A percentile compares a stretch with the other conserved stretches of the same genome.
Evolutionary conservation across 2,888 invertebrate species (phyloP).

Genomic region (Pyrrhia umbra): DNA sequence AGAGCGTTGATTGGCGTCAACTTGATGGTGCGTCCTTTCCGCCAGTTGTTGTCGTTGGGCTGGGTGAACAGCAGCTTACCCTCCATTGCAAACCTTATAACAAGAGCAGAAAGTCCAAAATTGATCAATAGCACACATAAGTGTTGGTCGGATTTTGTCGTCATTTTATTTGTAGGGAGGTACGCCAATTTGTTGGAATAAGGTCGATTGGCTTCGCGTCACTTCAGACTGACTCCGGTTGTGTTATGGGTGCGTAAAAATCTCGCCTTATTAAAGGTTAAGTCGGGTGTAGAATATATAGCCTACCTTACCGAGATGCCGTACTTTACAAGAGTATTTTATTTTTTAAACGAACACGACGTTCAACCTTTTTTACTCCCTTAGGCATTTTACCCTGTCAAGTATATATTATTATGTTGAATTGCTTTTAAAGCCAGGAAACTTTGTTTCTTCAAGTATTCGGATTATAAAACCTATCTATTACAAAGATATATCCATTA

Average conservation of each 20-base stretch:
- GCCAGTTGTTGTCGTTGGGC: conserved; percentile 97
- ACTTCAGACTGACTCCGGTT: conserved; percentile 44
- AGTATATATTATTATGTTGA: conserved; percentile 7
- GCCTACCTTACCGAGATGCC: conserved; percentile 16
- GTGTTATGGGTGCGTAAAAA: conserved; percentile 47
- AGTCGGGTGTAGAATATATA: conserved; percentile 34
- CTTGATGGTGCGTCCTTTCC: conserved; percentile 96
- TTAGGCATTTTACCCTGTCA: not conserved
- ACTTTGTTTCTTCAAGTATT: too few relatives aligned
- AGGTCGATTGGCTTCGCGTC: conserved; percentile 55
- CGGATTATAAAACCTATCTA: too few relatives aligned
- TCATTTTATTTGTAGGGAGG: conserved; percentile 52
- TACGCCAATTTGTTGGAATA: conserved; percentile 58
- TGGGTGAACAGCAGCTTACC: conserved; percentile 96
- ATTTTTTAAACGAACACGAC: conserved; percentile 20
- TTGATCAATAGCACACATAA: conserved; percentile 37
- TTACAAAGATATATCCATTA: not conserved
- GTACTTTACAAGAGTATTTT: conserved; percentile 17
- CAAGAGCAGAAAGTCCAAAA: conserved; percentile 57
- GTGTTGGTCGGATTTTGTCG: conserved; percentile 43
- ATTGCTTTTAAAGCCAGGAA: not conserved
- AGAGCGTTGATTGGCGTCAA: conserved; percentile 96
- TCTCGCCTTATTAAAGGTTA: conserved; percentile 46
- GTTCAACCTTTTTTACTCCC: conserved; percentile 1
- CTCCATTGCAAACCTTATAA: conserved; percentile 94